These are phyloP conservation scores for Xyrauchen texanus DNA, from an alignment of 2,113 vertebrate species.

Conservation along the genomic window DNA sequence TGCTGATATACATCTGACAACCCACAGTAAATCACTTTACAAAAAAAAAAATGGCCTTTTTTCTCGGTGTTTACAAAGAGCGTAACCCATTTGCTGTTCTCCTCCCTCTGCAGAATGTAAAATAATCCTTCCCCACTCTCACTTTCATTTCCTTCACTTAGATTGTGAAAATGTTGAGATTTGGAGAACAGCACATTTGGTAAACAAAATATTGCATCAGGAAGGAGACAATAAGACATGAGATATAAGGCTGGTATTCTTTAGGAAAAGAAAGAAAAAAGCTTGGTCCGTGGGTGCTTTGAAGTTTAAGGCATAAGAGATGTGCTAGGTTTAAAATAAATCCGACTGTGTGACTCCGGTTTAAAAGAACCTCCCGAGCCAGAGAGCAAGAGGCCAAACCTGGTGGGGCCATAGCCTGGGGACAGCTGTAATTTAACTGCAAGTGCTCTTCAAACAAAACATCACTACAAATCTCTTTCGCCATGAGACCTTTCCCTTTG, in stretches of 20 bases:
- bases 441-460: slow-evolving; percentile 26
- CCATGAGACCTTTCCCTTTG: slow-evolving; percentile 1
- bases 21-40: slow-evolving; percentile 30
- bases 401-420: background rate
- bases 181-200: slow-evolving; percentile 17
- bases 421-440: slow-evolving; percentile 28
- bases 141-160: slow-evolving; percentile 16
- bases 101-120: slow-evolving; percentile 27
- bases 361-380: background rate
- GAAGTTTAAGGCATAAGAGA: slow-evolving; percentile 66
- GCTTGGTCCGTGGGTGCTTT: slow-evolving; percentile 24
- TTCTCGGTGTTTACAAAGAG: slow-evolving; percentile 24
- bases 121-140: slow-evolving; percentile 30
- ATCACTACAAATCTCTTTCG: slow-evolving; percentile 2
- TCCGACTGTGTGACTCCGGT: slow-evolving; percentile 1
- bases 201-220: slow-evolving; percentile 31
- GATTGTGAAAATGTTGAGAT: slow-evolving; percentile 10
- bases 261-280: background rate
- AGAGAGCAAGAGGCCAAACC: background rate
- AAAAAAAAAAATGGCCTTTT: background rate
- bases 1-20: slow-evolving; percentile 38
- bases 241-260: slow-evolving; percentile 27
- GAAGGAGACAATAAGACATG: slow-evolving; percentile 16
- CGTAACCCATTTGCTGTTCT: slow-evolving; percentile 19
- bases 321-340: slow-evolving; percentile 51